phyloP scores from a whole-genome alignment of 2,797 vertebrate species.

The Halcyon badia region DNA sequence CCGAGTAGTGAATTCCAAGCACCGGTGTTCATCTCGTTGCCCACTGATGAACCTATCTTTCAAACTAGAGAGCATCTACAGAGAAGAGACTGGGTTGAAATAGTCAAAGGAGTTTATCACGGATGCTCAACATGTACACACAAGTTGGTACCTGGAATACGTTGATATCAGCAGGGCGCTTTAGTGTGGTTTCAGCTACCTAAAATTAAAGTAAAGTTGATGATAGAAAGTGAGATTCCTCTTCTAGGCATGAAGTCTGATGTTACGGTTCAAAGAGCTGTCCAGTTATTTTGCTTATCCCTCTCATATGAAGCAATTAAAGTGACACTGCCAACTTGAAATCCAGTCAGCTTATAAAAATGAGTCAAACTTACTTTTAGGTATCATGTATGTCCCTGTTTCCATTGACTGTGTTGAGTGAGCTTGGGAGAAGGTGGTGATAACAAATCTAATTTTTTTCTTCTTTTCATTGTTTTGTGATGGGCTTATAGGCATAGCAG shows the following conservation, averaged over 20 bases:
- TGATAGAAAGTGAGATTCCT: conserved; percentile 9
- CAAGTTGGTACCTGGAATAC: not conserved
- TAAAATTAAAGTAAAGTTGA: conserved; percentile 26
- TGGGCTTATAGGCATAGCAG: accelerated
- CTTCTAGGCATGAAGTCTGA: conserved; percentile 5
- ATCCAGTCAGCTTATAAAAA: not conserved
- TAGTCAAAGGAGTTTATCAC: not conserved
- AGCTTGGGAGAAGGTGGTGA: not conserved
- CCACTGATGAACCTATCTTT: not conserved
- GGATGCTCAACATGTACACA: not conserved
- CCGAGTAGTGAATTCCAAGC: not conserved
- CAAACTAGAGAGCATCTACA: not conserved
- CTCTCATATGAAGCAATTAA: not conserved
- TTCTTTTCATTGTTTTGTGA: not conserved
- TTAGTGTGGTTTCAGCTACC: not conserved
- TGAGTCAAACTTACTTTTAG: not conserved
- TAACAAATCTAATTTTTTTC: not conserved
- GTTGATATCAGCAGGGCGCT: not conserved
- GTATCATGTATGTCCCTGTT: not conserved
- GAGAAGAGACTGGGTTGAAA: not conserved
- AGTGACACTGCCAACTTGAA: conserved; percentile 4
- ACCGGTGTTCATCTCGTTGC: not conserved
- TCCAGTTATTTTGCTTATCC: conserved; percentile 12
- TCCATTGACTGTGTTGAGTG: not conserved
- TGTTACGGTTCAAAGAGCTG: not conserved